These are phyloP conservation scores for Accipiter virgatus DNA, from an alignment of 2,113 vertebrate species.

Conservation along the genomic window DNA sequence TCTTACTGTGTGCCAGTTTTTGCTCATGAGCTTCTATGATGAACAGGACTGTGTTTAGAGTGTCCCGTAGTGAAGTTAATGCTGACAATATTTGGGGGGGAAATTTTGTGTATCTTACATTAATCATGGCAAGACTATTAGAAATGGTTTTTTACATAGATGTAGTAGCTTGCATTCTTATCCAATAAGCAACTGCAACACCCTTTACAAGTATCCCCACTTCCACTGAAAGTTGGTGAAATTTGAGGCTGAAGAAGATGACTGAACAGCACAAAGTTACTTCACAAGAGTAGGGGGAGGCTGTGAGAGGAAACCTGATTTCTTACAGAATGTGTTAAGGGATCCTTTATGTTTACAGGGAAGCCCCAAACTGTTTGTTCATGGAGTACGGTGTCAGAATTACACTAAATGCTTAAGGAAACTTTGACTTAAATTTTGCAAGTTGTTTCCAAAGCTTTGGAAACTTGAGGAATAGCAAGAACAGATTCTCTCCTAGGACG, in stretches of 20 bases:
- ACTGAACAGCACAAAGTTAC: background rate
- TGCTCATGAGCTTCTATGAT: background rate
- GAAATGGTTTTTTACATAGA: background rate
- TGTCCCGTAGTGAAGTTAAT: background rate
- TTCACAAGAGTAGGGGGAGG: background rate
- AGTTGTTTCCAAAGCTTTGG: background rate
- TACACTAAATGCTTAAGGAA: background rate
- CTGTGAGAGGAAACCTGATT: background rate
- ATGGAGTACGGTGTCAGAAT: background rate
- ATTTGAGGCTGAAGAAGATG: background rate
- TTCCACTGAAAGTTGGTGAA: background rate
- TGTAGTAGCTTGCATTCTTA: background rate
- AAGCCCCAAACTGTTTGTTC: background rate
- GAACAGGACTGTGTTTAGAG: background rate
- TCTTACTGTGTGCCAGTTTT: background rate
- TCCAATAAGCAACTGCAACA: background rate
- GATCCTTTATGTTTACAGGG: background rate
- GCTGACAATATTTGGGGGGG: background rate
- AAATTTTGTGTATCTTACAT: background rate
- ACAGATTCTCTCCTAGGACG: background rate
- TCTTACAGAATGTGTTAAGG: background rate
- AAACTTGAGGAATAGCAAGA: background rate
- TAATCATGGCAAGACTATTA: background rate
- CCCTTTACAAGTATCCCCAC: background rate
- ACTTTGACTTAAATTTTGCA: background rate